Base-by-base conservation (phyloP, 2,113 vertebrate genomes). In the Chelonoidis abingdonii region DNA sequence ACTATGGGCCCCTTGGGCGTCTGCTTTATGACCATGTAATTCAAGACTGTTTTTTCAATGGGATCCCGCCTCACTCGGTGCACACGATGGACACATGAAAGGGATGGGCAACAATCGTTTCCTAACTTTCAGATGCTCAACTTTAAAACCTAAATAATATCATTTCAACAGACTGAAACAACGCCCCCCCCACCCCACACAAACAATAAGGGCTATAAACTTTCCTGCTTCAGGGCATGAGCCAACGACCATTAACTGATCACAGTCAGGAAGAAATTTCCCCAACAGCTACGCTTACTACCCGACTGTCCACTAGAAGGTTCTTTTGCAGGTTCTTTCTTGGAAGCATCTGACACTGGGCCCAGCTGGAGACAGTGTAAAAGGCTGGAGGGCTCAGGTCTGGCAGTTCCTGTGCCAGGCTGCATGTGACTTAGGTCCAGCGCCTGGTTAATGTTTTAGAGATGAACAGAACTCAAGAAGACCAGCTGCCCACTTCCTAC, bases 71-170 rank as follows among this genome's bases (percentile, higher is more conserved):
- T 57, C 31, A 62, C 56, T 25, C 31, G 56, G 84, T 2, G 21
- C 27, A 16, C 2, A 14, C 44, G 75, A 27, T 21, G 82, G 57
- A 27, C 75, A 31, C 8, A 0, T 0, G 41, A 8, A 21, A 35
- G 93, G 53, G 72, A 53, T 1, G 7, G 52, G 82, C 44, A 90
- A 4, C 4, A 53, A 38, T 38, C 9, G 31, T 31, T 80, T 87
- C 27, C 38, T 10, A 62, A 25, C 10, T n/a, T 44, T 16, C 83
- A 50, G 49, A 59, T 50, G 27, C 47, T 90, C 11, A 38, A 31
- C 84, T 50, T 14, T 86, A 50, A 44, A 56, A 44, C 13, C 44
- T 83, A 11, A 89, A 80, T 2, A 1, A 13, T 50, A 93, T 16
- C 12, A 80, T 9, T 65, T 54, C 59, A 49, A 57, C 56, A 57